Conservation (phyloP, 2,888 invertebrate genomes). For the Selenia dentaria region DNA sequence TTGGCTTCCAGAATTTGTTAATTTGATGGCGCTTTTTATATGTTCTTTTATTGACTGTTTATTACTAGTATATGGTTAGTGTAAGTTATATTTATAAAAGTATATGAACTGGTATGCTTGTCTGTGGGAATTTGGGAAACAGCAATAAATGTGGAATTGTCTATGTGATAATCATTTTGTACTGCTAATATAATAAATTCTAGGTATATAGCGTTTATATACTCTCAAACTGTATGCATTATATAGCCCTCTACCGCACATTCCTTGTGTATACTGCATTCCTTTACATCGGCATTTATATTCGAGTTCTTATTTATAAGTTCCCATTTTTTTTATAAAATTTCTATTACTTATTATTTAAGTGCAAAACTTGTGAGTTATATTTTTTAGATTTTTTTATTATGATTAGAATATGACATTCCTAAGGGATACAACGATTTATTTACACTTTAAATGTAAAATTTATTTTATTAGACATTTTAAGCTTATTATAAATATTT, state of each 20-base stretch:
- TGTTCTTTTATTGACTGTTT: too few relatives aligned
- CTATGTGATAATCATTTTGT: conserved; percentile 50
- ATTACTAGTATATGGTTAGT: neutral
- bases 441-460: conserved; percentile 69
- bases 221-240: conserved; percentile 3
- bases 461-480: conserved; percentile 75
- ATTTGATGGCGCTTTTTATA: conserved; percentile 13
- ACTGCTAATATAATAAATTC: conserved; percentile 23
- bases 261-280: conserved; percentile 53
- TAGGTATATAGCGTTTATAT: too few relatives aligned
- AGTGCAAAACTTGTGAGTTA: conserved; percentile 61
- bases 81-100: conserved; percentile 3
- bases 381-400: conserved; percentile 63
- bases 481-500: conserved; percentile 51
- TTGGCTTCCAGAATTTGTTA: conserved; percentile 40
- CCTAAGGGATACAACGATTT: conserved; percentile 74
- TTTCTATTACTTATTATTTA: conserved; percentile 62
- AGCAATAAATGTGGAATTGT: conserved; percentile 65
- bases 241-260: conserved; percentile 31
- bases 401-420: conserved; percentile 55
- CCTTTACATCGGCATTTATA: conserved; percentile 58
- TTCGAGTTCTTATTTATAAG: conserved; percentile 30
- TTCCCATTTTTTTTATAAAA: conserved; percentile 40
- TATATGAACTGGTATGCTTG: conserved; percentile 33
- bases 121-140: conserved; percentile 49